These are phyloP conservation scores for Pogona vitticeps DNA, from an alignment of 2,113 vertebrate species.

Conservation along the genomic window DNA sequence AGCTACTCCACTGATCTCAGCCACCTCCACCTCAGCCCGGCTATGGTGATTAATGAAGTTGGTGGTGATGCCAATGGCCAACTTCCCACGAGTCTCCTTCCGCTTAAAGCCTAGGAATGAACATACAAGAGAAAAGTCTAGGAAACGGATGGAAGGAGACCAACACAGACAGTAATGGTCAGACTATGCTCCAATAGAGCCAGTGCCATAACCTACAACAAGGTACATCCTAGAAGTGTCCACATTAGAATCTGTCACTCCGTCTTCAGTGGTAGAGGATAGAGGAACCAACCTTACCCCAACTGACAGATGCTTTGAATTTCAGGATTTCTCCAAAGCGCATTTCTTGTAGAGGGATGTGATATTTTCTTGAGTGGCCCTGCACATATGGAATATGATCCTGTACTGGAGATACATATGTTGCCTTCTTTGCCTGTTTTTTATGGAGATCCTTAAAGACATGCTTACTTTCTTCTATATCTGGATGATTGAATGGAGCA, in stretches of 20 bases:
- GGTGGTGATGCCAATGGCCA: conserved; percentile 94
- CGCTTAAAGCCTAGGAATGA: conserved; percentile 84
- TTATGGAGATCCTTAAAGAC: neutral
- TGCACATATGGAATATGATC: neutral
- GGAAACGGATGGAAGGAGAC: neutral
- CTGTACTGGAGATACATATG: neutral
- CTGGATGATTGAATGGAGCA: neutral
- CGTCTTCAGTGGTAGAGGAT: neutral
- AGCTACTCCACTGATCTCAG: conserved; percentile 93
- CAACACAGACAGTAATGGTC: neutral
- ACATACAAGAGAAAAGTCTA: neutral
- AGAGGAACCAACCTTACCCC: neutral
- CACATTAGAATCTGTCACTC: neutral
- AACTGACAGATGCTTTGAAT: neutral
- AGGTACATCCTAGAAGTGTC: neutral
- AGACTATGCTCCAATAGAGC: neutral
- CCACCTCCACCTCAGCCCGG: conserved; percentile 83
- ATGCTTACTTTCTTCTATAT: neutral
- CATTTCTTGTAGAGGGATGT: no score
- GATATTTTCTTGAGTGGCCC: neutral
- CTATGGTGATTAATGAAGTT: conserved; percentile 90
- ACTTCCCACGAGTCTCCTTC: conserved; percentile 88
- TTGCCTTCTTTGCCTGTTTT: neutral
- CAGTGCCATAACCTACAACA: neutral
- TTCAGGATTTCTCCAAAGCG: neutral